Base-by-base conservation (phyloP, 2,113 vertebrate genomes). In the Elgaria multicarinata region DNA sequence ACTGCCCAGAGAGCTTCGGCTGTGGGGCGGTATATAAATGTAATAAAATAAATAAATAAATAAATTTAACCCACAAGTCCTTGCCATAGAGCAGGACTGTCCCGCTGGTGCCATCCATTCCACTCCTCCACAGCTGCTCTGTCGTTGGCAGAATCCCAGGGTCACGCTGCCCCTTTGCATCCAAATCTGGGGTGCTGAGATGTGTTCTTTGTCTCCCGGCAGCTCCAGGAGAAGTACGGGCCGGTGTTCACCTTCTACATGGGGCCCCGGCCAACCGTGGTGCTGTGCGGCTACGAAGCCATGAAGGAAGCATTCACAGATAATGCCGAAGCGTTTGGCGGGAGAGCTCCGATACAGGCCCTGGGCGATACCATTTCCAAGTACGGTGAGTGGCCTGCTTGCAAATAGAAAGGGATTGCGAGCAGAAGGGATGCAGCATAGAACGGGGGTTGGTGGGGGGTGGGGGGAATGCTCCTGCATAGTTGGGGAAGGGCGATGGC, bases 231-330 rank as follows among this genome's bases (percentile, higher is more conserved):
- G 74, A 87, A 92, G 83, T 94, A 96, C 0, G 95, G 96, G 22
- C 93, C 95, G 0, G 95, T 96, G 64, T 96, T 96, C 92, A 96
- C 95, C 0, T 62, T 96, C 64, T 53, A 95, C 81, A 90, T 96
- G 85, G 96, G 96, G 0, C 88, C 96, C 39, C 81, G 93, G 12
- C 95, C 53, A 0, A 92, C 93, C 28, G 95, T 96, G 90, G 93
- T 96, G 78, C 91, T 96, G 64, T 92, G 93, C 3, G 95, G 96
- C 1, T 90, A 91, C 18, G 1, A 93, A 46, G 93, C 95, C 0
- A 87, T 96, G 22, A 90, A 66, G 5, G 95, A 96, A 74, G 95
- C 96, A 26, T 62, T 96, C 67, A 92, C 88, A 28, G 89, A 88
- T 22, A 93, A 94, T 20, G 92, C 95, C 0, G 92, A 95, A 55